A percentile compares a stretch with the other conserved stretches of the same genome.
phyloP scores from a whole-genome alignment of 2,113 vertebrate genomes.

The Pygoscelis adeliae region DNA sequence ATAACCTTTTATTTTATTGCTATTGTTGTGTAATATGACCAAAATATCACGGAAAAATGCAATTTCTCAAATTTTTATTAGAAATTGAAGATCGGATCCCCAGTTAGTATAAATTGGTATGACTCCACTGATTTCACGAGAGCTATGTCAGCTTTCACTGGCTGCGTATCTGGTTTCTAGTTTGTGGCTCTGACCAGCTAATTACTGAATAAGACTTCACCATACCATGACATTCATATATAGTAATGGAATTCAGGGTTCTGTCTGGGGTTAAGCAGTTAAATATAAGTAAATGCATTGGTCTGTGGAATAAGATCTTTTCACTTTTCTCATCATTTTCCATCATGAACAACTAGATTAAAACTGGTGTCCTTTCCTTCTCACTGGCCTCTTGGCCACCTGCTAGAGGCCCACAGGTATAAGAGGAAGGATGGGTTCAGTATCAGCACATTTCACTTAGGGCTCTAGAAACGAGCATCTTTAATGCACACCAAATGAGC shows the following conservation, averaged over 20 bases:
- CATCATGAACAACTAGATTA: background rate
- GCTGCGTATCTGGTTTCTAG: background rate
- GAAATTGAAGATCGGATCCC: background rate
- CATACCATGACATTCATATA: background rate
- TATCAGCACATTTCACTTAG: background rate
- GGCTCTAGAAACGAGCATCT: background rate
- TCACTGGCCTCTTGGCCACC: background rate
- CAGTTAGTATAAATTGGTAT: background rate
- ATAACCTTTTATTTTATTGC: background rate
- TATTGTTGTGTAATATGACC: background rate
- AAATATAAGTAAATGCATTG: background rate
- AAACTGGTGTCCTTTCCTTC: background rate
- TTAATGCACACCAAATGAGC: background rate
- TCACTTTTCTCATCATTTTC: background rate
- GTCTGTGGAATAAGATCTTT: background rate
- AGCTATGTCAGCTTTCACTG: background rate
- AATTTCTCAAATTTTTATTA: background rate
- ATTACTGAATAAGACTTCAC: background rate
- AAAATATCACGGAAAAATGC: background rate
- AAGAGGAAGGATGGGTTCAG: background rate
- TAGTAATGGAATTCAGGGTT: background rate
- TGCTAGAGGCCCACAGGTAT: background rate
- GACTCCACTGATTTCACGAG: background rate
- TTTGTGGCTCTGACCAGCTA: background rate
- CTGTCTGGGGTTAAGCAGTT: background rate